These are phyloP conservation scores for Crotalus helleri DNA, from an alignment of 2,113 vertebrate genomes.

Conservation along the genomic window DNA sequence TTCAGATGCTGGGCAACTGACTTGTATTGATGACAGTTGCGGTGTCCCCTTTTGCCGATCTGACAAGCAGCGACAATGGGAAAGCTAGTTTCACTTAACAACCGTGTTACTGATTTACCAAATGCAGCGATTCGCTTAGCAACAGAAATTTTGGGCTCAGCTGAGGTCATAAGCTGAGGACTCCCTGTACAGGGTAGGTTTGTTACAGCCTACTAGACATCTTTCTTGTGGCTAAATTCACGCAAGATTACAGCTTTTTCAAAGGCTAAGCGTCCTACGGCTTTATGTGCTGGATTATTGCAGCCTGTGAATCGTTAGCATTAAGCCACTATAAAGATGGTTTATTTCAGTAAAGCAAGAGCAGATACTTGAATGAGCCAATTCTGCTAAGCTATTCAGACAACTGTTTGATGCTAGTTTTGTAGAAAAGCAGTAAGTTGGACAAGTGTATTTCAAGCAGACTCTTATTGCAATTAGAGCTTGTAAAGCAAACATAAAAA, in stretches of 20 bases:
- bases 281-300: background rate
- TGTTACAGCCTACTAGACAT: background rate
- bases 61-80: too few species aligned
- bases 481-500: background rate
- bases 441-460: background rate
- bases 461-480: background rate
- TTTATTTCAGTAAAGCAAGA: background rate
- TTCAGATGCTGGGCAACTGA: too few species aligned
- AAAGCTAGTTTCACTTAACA: too few species aligned
- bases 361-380: background rate
- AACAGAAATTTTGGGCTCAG: too few species aligned
- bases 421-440: background rate
- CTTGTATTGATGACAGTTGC: too few species aligned
- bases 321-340: background rate
- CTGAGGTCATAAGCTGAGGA: too few species aligned
- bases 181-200: too few species aligned
- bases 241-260: background rate
- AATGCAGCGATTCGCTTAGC: too few species aligned
- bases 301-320: background rate
- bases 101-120: too few species aligned
- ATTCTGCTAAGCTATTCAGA: background rate
- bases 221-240: background rate
- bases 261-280: background rate
- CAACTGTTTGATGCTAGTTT: background rate
- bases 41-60: too few species aligned